Evolutionary conservation across 2,797 vertebrate genomes (phyloP).

Genomic region (Microctenopoma lineatum): DNA sequence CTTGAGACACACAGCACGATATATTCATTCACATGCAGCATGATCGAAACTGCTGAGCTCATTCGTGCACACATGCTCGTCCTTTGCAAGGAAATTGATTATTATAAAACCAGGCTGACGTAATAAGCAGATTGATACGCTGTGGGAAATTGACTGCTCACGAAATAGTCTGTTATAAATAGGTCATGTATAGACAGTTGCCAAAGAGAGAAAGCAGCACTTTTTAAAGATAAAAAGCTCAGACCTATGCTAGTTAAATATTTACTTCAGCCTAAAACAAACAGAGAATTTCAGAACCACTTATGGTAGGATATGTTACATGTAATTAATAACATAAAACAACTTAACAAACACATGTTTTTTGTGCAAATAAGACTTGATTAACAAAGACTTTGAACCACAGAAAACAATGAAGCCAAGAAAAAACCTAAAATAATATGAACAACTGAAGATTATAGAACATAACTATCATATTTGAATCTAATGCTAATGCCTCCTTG

Average conservation of each 20-base stretch:
- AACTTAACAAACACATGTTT: neutral
- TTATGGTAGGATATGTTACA: neutral
- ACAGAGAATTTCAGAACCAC: neutral
- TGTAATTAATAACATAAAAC: conserved; percentile 4
- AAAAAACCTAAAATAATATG: too few species aligned
- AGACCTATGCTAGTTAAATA: conserved; percentile 27
- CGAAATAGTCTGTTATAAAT: conserved; percentile 36
- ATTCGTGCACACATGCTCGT: conserved; percentile 5
- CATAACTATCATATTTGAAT: neutral
- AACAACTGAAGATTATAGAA: too few species aligned
- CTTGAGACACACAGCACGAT: neutral
- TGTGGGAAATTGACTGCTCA: conserved; percentile 33
- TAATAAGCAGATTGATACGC: conserved; percentile 31
- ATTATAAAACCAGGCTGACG: conserved; percentile 37
- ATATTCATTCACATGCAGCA: conserved; percentile 23
- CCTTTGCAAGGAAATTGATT: conserved; percentile 46
- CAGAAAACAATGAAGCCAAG: too few species aligned
- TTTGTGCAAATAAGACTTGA: too few species aligned
- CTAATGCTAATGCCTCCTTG: neutral
- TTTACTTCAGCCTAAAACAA: conserved; percentile 24
- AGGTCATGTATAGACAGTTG: conserved; percentile 34
- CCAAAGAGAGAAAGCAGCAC: conserved; percentile 11
- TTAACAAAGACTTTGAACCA: too few species aligned
- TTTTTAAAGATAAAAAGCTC: conserved; percentile 10
- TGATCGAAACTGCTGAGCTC: conserved; percentile 39